Evolutionary conservation across 2,113 vertebrate genomes (phyloP).

Genomic region (Myotis brandtii): DNA sequence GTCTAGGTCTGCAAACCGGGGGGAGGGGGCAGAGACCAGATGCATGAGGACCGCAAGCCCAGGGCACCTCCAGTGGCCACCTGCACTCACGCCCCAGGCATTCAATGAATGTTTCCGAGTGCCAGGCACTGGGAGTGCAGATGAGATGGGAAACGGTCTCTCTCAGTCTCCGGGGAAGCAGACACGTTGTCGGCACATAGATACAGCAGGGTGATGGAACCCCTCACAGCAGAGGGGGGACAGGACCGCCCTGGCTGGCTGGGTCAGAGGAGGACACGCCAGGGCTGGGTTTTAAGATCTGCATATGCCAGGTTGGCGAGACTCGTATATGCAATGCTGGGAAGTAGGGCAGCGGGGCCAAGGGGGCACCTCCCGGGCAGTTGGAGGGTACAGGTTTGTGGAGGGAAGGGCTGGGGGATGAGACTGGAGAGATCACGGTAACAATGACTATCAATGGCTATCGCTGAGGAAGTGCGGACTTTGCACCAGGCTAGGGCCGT

Average conservation of each 20-base stretch:
- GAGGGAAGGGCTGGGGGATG: neutral
- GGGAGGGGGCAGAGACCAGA: conserved; percentile 59
- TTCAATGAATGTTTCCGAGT: neutral
- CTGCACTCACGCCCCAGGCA: neutral
- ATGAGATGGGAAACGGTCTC: neutral
- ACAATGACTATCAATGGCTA: neutral
- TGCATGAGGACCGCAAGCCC: neutral
- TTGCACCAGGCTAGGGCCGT: neutral
- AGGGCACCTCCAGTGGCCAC: neutral
- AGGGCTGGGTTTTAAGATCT: neutral
- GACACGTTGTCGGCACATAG: neutral
- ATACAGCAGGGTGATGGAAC: neutral
- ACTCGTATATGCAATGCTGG: too few species aligned
- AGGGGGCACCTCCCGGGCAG: neutral
- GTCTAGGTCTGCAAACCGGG: conserved; percentile 88
- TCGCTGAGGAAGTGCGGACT: neutral
- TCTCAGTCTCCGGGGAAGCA: neutral
- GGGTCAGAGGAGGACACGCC: neutral
- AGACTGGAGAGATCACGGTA: neutral
- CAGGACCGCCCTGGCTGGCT: neutral
- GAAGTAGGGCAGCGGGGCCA: neutral
- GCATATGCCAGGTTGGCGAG: neutral
- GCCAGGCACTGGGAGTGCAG: fast-evolving
- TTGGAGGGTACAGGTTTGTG: neutral
- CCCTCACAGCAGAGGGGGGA: neutral